phyloP scores from a whole-genome alignment of 2,888 invertebrate species.

The Nymphalis polychloros region DNA sequence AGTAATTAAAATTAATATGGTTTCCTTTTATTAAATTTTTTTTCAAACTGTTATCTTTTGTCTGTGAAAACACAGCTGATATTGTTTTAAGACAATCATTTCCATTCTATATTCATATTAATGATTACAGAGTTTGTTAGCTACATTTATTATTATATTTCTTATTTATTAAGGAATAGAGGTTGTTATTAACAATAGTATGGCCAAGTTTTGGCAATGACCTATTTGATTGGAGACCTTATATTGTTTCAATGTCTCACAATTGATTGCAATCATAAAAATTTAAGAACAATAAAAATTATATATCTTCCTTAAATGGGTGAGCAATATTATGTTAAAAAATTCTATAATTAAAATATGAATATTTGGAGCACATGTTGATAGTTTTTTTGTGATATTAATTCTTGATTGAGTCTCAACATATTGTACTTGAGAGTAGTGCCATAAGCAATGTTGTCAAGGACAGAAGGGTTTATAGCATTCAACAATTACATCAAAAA shows the following conservation, averaged over 20 bases:
- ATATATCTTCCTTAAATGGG: not conserved
- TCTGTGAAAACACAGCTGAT: slow-evolving; percentile 5
- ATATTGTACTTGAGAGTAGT: too few species aligned
- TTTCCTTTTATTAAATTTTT: too few species aligned
- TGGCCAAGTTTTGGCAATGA: slow-evolving; percentile 45
- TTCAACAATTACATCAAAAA: too few species aligned
- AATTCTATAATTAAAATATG: too few species aligned
- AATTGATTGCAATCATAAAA: slow-evolving; percentile 47
- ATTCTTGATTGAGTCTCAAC: too few species aligned
- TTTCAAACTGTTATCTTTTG: too few species aligned
- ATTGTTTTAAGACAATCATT: slow-evolving; percentile 17
- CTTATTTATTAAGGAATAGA: slow-evolving; percentile 27
- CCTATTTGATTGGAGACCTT: slow-evolving; percentile 48
- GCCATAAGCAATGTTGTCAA: too few species aligned
- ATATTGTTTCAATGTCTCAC: slow-evolving; percentile 47
- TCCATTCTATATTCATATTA: slow-evolving; percentile 31
- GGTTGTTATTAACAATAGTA: slow-evolving; percentile 29
- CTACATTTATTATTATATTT: slow-evolving; percentile 23
- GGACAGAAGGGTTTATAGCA: too few species aligned
- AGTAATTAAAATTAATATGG: too few species aligned
- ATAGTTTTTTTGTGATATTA: too few species aligned
- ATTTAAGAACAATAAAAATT: slow-evolving; percentile 25
- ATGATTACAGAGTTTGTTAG: slow-evolving; percentile 26
- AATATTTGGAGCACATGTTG: too few species aligned
- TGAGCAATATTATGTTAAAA: too few species aligned